Percentiles rank a stretch among this genome's conserved stretches.
phyloP scores from a whole-genome alignment of 2,113 vertebrate genomes.

The Poecile atricapillus region DNA sequence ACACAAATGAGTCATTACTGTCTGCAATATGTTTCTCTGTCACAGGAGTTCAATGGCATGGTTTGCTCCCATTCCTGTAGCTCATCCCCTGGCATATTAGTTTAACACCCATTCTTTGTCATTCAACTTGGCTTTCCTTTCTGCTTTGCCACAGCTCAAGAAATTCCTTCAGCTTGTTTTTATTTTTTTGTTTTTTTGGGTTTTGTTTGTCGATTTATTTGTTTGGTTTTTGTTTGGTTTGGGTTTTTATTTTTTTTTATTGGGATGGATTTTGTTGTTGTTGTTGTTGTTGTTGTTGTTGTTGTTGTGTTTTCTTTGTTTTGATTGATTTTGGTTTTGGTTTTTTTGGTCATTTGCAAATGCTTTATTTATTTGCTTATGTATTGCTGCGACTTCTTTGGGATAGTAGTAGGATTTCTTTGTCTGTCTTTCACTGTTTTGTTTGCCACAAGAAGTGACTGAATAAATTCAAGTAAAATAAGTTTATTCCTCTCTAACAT shows the following conservation, averaged over 20 bases:
- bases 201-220: not conserved
- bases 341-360: not conserved
- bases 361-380: slow-evolving; percentile 67
- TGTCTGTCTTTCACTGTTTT: not conserved
- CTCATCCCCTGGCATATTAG: not conserved
- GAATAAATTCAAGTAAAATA: not conserved
- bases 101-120: not conserved
- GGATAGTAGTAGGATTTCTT: not conserved
- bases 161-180: not conserved
- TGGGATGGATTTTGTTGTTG: not conserved
- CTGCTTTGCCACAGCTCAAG: not conserved
- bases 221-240: not conserved
- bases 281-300: too few relatives aligned
- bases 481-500: not conserved
- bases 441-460: not conserved
- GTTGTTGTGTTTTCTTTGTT: not conserved
- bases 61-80: not conserved
- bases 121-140: not conserved
- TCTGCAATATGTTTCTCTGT: not conserved
- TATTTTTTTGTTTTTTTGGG: not conserved
- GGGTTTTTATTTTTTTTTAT: not conserved
- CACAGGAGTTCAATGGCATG: fast-evolving
- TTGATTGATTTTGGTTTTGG: too few relatives aligned
- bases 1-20: not conserved
- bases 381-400: slow-evolving; percentile 13